Percentiles rank a stretch among this genome's conserved stretches.
Conservation (phyloP, 1,140 invertebrate genomes). For the Trachymyrmex cornetzi region DNA sequence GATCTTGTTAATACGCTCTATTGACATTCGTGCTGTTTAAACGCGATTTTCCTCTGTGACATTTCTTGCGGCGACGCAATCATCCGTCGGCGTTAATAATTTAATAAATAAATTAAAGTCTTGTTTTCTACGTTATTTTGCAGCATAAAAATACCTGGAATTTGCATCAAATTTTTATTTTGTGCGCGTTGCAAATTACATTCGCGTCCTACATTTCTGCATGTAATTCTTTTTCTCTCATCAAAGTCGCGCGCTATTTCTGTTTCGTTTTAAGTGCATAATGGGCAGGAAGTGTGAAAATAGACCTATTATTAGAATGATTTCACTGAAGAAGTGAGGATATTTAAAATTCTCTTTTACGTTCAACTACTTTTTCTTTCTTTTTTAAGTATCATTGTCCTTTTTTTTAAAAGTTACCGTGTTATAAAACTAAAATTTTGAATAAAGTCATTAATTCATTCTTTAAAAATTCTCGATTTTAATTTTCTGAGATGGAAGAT, state of each 20-base stretch:
- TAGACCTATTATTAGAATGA: background rate
- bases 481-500: background rate
- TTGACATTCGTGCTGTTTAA: constrained; percentile 47
- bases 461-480: background rate
- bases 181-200: background rate
- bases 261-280: constrained; percentile 3
- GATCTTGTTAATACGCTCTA: constrained; percentile 47
- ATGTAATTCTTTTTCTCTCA: constrained; percentile 1
- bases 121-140: background rate
- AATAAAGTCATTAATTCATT: background rate
- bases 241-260: constrained; percentile 10
- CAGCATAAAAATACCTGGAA: background rate
- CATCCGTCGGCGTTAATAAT: constrained; percentile 2
- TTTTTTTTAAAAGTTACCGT: background rate
- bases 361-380: background rate
- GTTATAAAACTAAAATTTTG: background rate
- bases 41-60: constrained; percentile 1
- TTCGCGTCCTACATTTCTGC: background rate
- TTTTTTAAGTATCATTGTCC: background rate
- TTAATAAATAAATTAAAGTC: constrained; percentile 5
- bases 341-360: constrained; percentile 9
- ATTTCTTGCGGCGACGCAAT: background rate
- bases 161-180: background rate
- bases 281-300: background rate
- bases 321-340: background rate